Base-by-base conservation (phyloP, 2,888 invertebrate species). In the Oasisia sp. region DNA sequence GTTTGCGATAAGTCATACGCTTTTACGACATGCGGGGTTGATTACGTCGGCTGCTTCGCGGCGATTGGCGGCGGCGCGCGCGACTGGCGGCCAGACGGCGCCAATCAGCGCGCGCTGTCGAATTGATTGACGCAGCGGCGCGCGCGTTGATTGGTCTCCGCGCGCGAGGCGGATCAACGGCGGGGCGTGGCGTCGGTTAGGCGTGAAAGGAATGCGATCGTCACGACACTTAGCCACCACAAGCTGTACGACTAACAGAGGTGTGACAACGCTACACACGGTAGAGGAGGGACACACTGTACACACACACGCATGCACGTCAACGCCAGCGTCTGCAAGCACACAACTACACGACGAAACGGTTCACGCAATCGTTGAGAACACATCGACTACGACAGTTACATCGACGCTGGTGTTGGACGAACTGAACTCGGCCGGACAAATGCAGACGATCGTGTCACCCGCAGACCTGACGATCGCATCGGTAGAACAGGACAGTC, bases 1-100 rank as follows among this genome's bases (percentile, higher is more conserved):
- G 27, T 74, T 74, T 74, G 74, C 74, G 74, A 74, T 74, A 74
- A 74, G 74, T 74, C 74, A 74, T 74, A 74, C 74, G 74, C 74
- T 74, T 74, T 74, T 74, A 74, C n/a, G 74, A 74, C 27, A 74
- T 27, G 74, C 74, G 74, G 74, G 74, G 74, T 27, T 74, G 74
- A 74, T 74, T 74, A 74, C 74, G 74, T 4, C n/a, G 74, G 19
- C 74, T 27, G 27, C 3, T 7, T 5, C 0, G 27, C 14, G 1
- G 74, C 74, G 5, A 74, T 74, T 74, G 74, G 74, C 74, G 19
- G 5, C 74, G 74, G 5, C 7, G 74, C 7, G 27, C 19, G 27
- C 14, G 74, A 74, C 27, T 74, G 74, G 74, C 19, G 19, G 74
- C 27, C 19, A 7, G 19, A 27, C 74, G 7, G 14, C 74, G 27